Evolutionary conservation across 2,113 vertebrate genomes (phyloP), one percentile per base, ranked within the genome.

Genomic region (Lontra canadensis): DNA sequence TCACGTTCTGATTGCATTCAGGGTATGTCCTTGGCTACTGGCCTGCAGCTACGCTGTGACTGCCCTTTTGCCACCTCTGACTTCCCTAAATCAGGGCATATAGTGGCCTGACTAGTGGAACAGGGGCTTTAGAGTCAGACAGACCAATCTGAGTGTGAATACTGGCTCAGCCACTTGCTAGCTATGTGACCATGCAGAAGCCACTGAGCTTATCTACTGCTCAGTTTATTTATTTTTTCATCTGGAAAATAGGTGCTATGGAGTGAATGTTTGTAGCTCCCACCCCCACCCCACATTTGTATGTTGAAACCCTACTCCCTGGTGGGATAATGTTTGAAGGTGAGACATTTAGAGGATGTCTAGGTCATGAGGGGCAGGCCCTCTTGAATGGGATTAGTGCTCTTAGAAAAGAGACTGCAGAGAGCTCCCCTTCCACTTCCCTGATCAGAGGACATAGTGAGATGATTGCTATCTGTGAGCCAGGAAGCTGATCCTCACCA

Each of bases 161-260:
- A 49, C 49, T 18, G n/a, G 55, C 44, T 94, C 17, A 20, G 82
- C 5, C 13, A 26, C 42, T 29, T n/a, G 15, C 20, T 21, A 61
- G 36, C 74, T 79, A 10, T 39, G 61, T 84, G 63, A 47, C 23
- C 29, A 9, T 34, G 23, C 17, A 1, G 14, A 36, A 34, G 78
- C 88, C 61, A 59, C 34, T 26, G 39, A 59, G 55, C 18, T 14
- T 52, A 31, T 90, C 34, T 74, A 10, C 18, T 83, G 44, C 39
- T 97, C 83, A 57, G 71, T 26, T 80, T 14, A 29, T 31, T 86
- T 87, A 52, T 93, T 92, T 76, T 95, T 89, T 49, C 23, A 85
- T 26, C 85, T 74, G 25, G 52, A 88, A 79, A 71, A 31, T 73
- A 67, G 25, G 29, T 55, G 44, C n/a, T 86, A 42, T n/a, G 34